phyloP scores from a whole-genome alignment of 2,888 invertebrate species.

The Onthophagus sagittarius region DNA sequence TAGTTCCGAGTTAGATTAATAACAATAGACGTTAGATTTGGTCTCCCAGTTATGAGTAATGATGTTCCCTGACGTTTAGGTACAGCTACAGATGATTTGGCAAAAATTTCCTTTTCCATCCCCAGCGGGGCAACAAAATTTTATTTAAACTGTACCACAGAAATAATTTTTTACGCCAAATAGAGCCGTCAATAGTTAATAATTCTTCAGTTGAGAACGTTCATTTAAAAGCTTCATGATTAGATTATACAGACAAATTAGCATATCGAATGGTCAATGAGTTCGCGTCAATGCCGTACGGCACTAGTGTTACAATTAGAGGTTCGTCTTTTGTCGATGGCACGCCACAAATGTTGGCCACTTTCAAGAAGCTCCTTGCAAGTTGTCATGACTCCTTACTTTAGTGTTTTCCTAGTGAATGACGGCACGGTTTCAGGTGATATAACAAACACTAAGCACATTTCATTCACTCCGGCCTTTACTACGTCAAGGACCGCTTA shows the following conservation, averaged over 20 bases:
- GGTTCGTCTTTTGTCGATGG: constrained; percentile 28
- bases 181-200: not conserved
- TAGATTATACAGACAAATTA: constrained; percentile 19
- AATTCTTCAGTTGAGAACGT: not conserved
- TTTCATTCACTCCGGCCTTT: constrained; percentile 43
- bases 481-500: not conserved
- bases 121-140: not conserved
- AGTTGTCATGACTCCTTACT: constrained; percentile 49
- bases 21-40: constrained; percentile 45
- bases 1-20: constrained; percentile 43
- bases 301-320: constrained; percentile 34
- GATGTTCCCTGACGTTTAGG: constrained; percentile 44
- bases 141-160: not conserved
- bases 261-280: constrained; percentile 22
- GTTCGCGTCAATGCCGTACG: constrained; percentile 28
- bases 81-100: constrained; percentile 44
- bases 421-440: constrained; percentile 42
- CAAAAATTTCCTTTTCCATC: constrained; percentile 38
- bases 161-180: not conserved
- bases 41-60: constrained; percentile 48
- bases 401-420: constrained; percentile 47
- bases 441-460: constrained; percentile 46
- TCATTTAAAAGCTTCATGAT: constrained; percentile 1
- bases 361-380: constrained; percentile 39
- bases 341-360: constrained; percentile 32